Evolutionary conservation across 2,797 vertebrate genomes (phyloP).

Genomic region (Microctenopoma lineatum): DNA sequence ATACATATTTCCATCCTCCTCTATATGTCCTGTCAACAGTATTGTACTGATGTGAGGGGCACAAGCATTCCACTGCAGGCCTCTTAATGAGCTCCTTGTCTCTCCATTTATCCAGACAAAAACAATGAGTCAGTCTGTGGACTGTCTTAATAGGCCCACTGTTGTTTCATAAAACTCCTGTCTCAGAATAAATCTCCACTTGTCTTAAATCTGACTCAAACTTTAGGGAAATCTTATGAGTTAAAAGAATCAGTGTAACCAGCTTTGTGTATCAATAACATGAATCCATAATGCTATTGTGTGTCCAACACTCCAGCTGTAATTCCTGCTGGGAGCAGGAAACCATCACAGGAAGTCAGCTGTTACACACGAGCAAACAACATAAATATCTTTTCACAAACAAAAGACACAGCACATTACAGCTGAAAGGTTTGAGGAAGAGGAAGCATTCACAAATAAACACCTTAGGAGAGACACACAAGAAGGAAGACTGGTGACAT

Average conservation of each 20-base stretch:
- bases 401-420: slow-evolving; percentile 37
- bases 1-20: slow-evolving; percentile 36
- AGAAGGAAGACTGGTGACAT: slow-evolving; percentile 12
- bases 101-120: slow-evolving; percentile 39
- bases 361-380: slow-evolving; percentile 58
- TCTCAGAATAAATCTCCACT: background rate
- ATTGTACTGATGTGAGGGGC: slow-evolving; percentile 62
- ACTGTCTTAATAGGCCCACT: slow-evolving; percentile 46
- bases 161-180: slow-evolving; percentile 35
- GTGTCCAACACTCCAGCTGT: slow-evolving; percentile 13
- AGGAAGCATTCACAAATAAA: slow-evolving; percentile 58
- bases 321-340: slow-evolving; percentile 54
- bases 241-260: slow-evolving; percentile 12
- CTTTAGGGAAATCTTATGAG: background rate
- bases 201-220: background rate
- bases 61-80: slow-evolving; percentile 36
- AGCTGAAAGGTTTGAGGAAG: slow-evolving; percentile 32
- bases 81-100: slow-evolving; percentile 65
- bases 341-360: slow-evolving; percentile 64
- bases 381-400: slow-evolving; percentile 45
- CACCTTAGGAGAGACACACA: background rate
- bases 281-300: slow-evolving; percentile 49
- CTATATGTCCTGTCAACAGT: slow-evolving; percentile 54
- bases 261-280: slow-evolving; percentile 21
- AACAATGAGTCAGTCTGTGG: slow-evolving; percentile 25